Percentiles rank a stretch among this genome's conserved stretches.
Conservation (phyloP, 2,888 invertebrate species). For the Stenoptilia bipunctidactyla region DNA sequence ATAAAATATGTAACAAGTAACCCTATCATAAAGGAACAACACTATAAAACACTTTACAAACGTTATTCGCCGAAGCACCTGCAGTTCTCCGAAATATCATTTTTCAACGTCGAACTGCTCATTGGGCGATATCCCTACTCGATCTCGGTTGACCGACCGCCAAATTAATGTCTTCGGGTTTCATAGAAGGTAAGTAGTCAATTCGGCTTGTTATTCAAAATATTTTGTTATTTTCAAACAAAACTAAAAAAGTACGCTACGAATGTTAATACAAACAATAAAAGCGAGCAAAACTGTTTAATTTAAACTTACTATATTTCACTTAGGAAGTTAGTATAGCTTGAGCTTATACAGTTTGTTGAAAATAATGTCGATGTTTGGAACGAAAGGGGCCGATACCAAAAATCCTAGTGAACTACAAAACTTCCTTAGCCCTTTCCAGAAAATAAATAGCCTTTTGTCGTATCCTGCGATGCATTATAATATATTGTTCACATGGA, state of each 20-base stretch:
- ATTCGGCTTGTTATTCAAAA: background rate
- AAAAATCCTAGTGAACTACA: too few species aligned
- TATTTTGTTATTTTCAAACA: too few species aligned
- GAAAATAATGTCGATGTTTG: too few species aligned
- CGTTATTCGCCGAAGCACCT: constrained; percentile 20
- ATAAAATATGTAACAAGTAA: too few species aligned
- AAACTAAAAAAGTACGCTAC: too few species aligned
- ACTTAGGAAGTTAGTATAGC: too few species aligned
- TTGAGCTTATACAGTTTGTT: too few species aligned
- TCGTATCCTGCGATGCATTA: constrained; percentile 57
- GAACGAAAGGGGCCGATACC: background rate
- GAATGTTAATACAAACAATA: too few species aligned
- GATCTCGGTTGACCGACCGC: constrained; percentile 43
- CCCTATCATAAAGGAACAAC: too few species aligned
- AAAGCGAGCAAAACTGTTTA: too few species aligned
- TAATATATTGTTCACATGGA: constrained; percentile 49
- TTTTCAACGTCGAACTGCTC: constrained; percentile 53
- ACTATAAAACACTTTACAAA: too few species aligned
- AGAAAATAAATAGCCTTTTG: constrained; percentile 55
- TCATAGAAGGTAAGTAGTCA: background rate
- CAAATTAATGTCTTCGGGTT: constrained; percentile 48
- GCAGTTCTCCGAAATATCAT: constrained; percentile 36
- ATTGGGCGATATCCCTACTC: constrained; percentile 39
- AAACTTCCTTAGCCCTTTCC: constrained; percentile 39
- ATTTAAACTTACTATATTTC: too few species aligned